Evolutionary conservation across 1,140 invertebrate genomes (phyloP).

Genomic region (Idris sp.): DNA sequence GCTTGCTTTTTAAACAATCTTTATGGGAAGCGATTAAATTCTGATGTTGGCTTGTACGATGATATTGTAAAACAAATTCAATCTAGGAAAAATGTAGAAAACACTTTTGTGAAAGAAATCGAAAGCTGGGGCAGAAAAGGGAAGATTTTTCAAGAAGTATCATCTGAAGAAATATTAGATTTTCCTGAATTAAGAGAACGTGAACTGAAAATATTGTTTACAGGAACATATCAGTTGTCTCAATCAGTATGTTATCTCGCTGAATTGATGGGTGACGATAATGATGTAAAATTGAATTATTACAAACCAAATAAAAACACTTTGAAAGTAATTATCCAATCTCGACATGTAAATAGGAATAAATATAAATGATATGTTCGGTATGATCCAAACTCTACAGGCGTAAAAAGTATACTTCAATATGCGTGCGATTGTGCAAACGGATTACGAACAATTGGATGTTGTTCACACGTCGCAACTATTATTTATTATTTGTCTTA

Average conservation of each 20-base stretch:
- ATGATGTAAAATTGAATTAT: conserved; percentile 5
- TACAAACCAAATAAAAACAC: conserved; percentile 16
- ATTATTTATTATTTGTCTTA: conserved; percentile 44
- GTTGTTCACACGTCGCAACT: conserved; percentile 46
- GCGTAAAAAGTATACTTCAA: conserved; percentile 14
- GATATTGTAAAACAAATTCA: not conserved
- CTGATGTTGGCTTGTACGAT: not conserved
- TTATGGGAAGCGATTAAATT: not conserved
- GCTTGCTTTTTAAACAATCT: not conserved
- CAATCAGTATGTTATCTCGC: conserved; percentile 26
- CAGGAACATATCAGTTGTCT: conserved; percentile 1
- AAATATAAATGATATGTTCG: conserved; percentile 31
- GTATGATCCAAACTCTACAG: conserved; percentile 10
- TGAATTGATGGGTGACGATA: conserved; percentile 20
- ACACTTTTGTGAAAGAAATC: conserved; percentile 5
- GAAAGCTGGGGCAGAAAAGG: conserved; percentile 18
- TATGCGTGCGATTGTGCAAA: conserved; percentile 53
- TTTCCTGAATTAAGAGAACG: conserved; percentile 35
- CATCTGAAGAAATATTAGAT: conserved; percentile 2
- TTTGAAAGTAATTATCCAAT: conserved; percentile 25
- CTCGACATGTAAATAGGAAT: conserved; percentile 27
- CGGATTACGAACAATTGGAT: conserved; percentile 36
- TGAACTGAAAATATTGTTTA: conserved; percentile 3
- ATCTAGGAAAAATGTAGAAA: not conserved
- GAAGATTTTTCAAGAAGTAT: conserved; percentile 17